phyloP scores from a whole-genome alignment of 2,113 vertebrate genomes.

The Peromyscus leucopus region DNA sequence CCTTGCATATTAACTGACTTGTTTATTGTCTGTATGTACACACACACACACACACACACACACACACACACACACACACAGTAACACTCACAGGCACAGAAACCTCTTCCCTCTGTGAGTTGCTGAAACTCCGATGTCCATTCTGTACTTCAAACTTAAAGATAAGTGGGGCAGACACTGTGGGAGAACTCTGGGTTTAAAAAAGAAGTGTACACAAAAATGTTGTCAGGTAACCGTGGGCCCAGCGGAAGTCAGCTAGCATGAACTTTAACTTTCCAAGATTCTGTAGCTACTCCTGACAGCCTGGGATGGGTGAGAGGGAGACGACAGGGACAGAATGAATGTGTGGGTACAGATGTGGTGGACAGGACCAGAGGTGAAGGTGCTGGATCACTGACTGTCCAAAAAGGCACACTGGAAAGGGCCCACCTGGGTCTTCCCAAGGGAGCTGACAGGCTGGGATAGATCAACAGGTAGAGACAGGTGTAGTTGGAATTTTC shows the following conservation, averaged over 20 bases:
- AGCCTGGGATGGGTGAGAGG: neutral
- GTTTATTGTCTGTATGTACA: neutral
- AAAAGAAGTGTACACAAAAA: neutral
- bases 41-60: neutral
- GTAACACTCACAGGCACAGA: neutral
- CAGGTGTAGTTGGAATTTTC: neutral
- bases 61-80: neutral
- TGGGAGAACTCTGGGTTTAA: neutral
- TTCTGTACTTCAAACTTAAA: neutral
- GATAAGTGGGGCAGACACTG: neutral
- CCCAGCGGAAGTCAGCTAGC: neutral
- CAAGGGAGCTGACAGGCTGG: too few species aligned
- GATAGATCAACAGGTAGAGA: neutral
- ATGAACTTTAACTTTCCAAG: neutral
- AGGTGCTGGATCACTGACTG: neutral
- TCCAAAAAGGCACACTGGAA: neutral
- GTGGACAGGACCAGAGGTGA: neutral
- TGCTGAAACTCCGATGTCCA: neutral
- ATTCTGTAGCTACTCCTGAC: neutral
- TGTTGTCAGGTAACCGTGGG: too few species aligned
- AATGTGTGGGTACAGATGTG: neutral
- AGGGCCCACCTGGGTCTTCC: neutral
- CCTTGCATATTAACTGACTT: neutral
- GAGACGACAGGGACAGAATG: neutral
- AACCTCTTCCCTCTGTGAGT: neutral